Base-by-base conservation (phyloP, 2,888 invertebrate species). In the Lepidochitona cinerea region DNA sequence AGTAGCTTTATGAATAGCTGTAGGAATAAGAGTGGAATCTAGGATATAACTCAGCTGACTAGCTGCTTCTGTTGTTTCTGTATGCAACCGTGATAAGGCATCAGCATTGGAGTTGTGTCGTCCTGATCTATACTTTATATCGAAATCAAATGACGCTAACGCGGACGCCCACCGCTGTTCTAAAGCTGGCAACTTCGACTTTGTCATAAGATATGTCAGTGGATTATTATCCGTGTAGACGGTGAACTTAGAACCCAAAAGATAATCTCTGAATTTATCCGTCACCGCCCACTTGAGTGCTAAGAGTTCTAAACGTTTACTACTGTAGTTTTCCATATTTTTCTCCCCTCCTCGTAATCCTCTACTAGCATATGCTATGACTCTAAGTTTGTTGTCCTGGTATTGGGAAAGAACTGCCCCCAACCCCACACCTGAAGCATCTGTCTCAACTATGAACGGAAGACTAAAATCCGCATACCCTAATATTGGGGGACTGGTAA, bases 231-330 rank as follows among this genome's bases (percentile, higher is more conserved):
- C 71, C 37, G 54, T 72, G 18, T 35, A 52, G 9, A 75, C 66
- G 6, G 26, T 53, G 36, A 68, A 75, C 18, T 12, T 52, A 6
- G 26, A 37, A 23, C 64, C 54, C n/a, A 75, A 32, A 37, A 73
- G 70, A 66, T 70, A 73, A 41, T 73, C 70, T 3, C 37, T 52
- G 70, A 75, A 75, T 66, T 75, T 75, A 18, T 75, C 73, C 7
- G 65, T 64, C 33, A 75, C 67, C 33, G 76, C 78, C 79, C 79
- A 79, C 70, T 79, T 77, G 12, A 77, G 41, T 4, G 33, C 73
- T n/a, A 78, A 64, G 26, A 76, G 59, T 53, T 79, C 76, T 35
- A 79, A n/a, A 64, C 76, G 72, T 68, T 65, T 26, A 12, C 14
- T 6, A 5, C 5, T 32, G 37, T 41, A 68, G 49, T 41, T 68